Percentiles rank a stretch among this genome's conserved stretches.
These are phyloP conservation scores for Fistularia tabacaria DNA, from an alignment of 2,797 vertebrate species.

Conservation along the genomic window DNA sequence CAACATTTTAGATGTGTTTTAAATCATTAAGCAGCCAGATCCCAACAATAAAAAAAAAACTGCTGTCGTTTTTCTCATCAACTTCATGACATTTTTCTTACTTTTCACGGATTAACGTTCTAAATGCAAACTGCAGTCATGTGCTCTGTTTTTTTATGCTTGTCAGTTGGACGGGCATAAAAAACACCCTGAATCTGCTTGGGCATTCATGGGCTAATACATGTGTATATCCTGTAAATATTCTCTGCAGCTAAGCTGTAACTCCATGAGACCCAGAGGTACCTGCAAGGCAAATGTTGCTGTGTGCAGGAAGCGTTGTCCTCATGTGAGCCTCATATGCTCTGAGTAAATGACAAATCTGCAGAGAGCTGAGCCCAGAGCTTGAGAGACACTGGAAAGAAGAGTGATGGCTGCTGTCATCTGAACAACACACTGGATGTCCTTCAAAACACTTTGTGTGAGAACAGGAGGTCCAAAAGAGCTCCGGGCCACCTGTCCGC, in stretches of 20 bases:
- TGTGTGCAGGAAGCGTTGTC: neutral
- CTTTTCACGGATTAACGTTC: no score
- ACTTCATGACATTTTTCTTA: no score
- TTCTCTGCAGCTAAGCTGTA: neutral
- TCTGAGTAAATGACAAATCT: constrained; percentile 2
- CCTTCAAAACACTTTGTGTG: constrained; percentile 11
- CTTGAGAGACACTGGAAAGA: neutral
- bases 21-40: no score
- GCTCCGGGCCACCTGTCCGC: neutral
- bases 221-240: no score
- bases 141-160: no score
- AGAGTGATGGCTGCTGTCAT: neutral
- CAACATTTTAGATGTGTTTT: no score
- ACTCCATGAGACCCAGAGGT: neutral
- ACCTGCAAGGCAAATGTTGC: constrained; percentile 2
- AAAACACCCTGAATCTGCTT: no score
- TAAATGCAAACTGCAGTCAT: no score
- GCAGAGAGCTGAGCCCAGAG: neutral
- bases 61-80: no score
- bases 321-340: neutral
- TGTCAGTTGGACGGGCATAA: no score
- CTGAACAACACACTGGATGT: constrained; percentile 2
- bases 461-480: constrained; percentile 2
- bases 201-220: no score
- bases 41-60: no score